phyloP scores from a whole-genome alignment of 2,113 vertebrate species.

The Echinops telfairi region DNA sequence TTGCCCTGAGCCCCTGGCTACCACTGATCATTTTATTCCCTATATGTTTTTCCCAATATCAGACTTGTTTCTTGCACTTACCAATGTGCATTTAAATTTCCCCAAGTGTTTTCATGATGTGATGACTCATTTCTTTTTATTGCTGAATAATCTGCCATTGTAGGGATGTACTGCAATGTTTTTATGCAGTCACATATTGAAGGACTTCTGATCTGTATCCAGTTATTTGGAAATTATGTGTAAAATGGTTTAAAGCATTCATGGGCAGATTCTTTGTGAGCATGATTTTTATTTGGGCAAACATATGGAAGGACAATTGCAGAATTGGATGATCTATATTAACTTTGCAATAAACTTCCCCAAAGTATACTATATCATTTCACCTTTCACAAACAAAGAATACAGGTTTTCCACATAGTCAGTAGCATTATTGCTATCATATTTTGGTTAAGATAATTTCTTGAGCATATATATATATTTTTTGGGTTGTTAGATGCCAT shows the following conservation, averaged over 20 bases:
- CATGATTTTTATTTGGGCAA: background rate
- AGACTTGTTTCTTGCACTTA: too few relatives aligned
- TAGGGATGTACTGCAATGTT: background rate
- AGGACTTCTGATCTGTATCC: background rate
- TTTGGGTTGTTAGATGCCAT: too few relatives aligned
- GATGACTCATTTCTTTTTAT: background rate
- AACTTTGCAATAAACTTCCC: background rate
- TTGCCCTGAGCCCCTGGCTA: background rate
- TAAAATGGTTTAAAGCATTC: background rate
- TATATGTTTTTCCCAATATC: background rate
- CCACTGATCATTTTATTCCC: background rate
- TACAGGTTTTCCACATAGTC: too few relatives aligned
- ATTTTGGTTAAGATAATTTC: too few relatives aligned
- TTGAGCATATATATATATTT: too few relatives aligned
- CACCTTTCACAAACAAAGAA: background rate
- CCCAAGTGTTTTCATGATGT: background rate
- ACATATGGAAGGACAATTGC: too few relatives aligned
- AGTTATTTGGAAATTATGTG: background rate
- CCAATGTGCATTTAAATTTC: background rate
- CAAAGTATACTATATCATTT: background rate
- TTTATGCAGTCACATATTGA: background rate
- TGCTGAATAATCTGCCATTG: background rate
- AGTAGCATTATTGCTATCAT: too few relatives aligned
- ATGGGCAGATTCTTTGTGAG: background rate
- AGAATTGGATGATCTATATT: background rate